A percentile compares a stretch with the other conserved stretches of the same genome.
Evolutionary conservation across 1,140 invertebrate genomes (phyloP).

Genomic region (Polypedilum pembai): DNA sequence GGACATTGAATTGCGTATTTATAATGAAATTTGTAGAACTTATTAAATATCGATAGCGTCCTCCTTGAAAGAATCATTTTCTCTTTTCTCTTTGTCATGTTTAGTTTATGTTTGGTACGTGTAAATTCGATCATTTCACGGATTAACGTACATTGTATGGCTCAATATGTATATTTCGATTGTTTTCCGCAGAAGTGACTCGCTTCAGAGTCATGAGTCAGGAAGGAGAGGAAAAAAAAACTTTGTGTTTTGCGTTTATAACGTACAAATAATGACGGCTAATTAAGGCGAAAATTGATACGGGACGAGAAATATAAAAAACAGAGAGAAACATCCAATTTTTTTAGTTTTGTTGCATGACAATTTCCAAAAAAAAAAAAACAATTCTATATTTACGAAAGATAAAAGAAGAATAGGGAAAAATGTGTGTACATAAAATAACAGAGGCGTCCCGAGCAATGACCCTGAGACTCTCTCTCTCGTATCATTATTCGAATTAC

Average conservation of each 20-base stretch:
- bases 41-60: conserved; percentile 21
- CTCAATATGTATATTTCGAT: not conserved
- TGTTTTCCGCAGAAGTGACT: not conserved
- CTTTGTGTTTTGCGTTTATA: not conserved
- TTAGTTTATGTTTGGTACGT: conserved; percentile 23
- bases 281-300: conserved; percentile 18
- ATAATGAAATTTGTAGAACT: not conserved
- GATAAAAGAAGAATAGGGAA: not conserved
- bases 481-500: not conserved
- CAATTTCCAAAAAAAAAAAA: not conserved
- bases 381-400: not conserved
- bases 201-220: not conserved
- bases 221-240: not conserved
- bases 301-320: not conserved
- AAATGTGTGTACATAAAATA: not conserved
- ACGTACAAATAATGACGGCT: not conserved
- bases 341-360: conserved; percentile 4
- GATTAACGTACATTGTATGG: not conserved
- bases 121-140: conserved; percentile 6
- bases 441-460: not conserved
- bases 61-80: not conserved
- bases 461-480: conserved; percentile 1
- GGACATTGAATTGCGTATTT: not conserved
- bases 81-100: not conserved
- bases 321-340: not conserved